Evolutionary conservation across 2,888 invertebrate species (phyloP), one percentile per base, ranked within the genome.

Genomic region (Allophyes oxyacanthae): DNA sequence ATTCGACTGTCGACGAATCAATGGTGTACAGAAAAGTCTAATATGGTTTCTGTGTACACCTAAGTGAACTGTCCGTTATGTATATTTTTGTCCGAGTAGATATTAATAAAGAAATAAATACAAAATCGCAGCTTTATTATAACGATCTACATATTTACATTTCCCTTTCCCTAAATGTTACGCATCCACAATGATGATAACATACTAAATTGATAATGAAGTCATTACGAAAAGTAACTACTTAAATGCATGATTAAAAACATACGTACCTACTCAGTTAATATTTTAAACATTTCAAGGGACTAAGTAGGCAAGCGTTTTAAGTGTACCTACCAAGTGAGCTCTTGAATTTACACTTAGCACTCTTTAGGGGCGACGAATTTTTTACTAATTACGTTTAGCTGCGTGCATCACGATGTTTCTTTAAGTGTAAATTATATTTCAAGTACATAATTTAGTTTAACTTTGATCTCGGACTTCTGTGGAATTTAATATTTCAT

Each of bases 301-400:
- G 28, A 33, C 6, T 52, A 53, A 67, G 38, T 53, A 38, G 38
- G 37, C 34, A 20, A 34, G 26, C 46, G 14, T 20, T 53, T 9
- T 42, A 43, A 64, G 36, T 13, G 28, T 15, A 13, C 25, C 59
- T 7, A 13, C 25, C 59, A 7, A 43, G 33, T 32, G 25, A 60
- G 30, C 37, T 38, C 38, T 46, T 42, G 54, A 53, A 52, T 64
- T 52, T 38, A 32, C 45, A 38, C 34, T 53, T 43, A 67, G 53
- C 26, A 43, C 30, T 5, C 20, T 5, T n/a, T 10, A 8, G 30
- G 14, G 32, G 30, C 53, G 42, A 52, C 15, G 9, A 34, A 1
- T 68, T 53, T 59, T 61, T 64, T 53, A 49, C 61, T 66, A 48
- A 62, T 68, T 68, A 52, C 54, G 46, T 62, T 68, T 43, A 33